These are phyloP conservation scores for Agrotis exclamationis DNA, from an alignment of 2,888 invertebrate genomes.

Conservation along the genomic window DNA sequence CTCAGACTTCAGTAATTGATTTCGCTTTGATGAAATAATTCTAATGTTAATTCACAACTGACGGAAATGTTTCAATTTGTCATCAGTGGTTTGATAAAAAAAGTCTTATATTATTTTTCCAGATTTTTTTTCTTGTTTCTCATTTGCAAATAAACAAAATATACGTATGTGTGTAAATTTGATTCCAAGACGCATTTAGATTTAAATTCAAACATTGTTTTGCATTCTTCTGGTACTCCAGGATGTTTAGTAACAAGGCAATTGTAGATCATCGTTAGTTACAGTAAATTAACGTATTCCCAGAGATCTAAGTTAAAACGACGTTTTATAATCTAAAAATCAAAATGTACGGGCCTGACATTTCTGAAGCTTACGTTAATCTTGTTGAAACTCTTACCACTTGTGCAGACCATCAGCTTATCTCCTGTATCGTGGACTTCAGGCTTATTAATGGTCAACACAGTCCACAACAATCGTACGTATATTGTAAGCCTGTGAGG, in stretches of 20 bases:
- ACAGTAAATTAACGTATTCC: neutral
- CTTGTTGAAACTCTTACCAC: too few species aligned
- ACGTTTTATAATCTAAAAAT: too few species aligned
- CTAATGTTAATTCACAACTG: neutral
- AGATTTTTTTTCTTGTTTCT: neutral
- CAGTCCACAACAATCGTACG: neutral
- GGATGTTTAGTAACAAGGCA: too few species aligned
- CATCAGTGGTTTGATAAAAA: neutral
- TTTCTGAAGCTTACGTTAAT: too few species aligned
- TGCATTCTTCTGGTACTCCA: too few species aligned
- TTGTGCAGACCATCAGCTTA: too few species aligned
- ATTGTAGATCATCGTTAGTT: neutral
- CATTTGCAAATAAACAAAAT: neutral
- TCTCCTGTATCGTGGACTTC: neutral
- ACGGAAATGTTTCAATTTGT: neutral
- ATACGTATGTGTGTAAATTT: neutral
- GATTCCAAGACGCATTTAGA: too few species aligned
- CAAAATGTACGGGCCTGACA: too few species aligned
- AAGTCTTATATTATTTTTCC: too few species aligned
- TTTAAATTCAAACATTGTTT: too few species aligned
- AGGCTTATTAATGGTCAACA: conserved; percentile 9
- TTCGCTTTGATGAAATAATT: conserved; percentile 1
- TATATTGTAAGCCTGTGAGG: conserved; percentile 2
- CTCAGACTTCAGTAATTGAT: conserved; percentile 6
- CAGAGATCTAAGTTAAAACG: neutral